Percentiles rank a stretch among this genome's conserved stretches.
phyloP scores from a whole-genome alignment of 2,888 invertebrate genomes.

The Ennomos quercinarius region DNA sequence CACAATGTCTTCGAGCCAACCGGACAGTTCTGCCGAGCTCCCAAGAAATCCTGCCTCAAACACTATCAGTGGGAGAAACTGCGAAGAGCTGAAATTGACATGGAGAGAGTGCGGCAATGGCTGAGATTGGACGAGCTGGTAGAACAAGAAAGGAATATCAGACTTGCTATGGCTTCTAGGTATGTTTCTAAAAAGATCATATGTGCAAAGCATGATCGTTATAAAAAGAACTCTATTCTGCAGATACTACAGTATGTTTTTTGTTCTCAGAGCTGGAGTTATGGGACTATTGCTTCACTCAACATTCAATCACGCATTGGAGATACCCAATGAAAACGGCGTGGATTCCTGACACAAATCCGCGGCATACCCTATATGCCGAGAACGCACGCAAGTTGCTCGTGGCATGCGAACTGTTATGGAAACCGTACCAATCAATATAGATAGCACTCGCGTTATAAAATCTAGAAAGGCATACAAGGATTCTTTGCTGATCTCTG shows the following conservation, averaged over 20 bases:
- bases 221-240: neutral
- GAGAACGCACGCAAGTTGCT: neutral
- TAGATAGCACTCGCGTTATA: neutral
- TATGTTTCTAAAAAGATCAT: conserved; percentile 37
- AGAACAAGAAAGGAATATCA: conserved; percentile 96
- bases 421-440: neutral
- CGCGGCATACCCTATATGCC: neutral
- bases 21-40: conserved; percentile 93
- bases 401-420: neutral
- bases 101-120: conserved; percentile 97
- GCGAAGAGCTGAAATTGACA: conserved; percentile 96
- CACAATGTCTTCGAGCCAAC: conserved; percentile 93
- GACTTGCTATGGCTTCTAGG: conserved; percentile 87
- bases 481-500: neutral
- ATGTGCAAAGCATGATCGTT: neutral
- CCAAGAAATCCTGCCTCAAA: conserved; percentile 95
- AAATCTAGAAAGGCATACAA: neutral
- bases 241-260: conserved; percentile 7
- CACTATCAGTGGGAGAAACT: conserved; percentile 99
- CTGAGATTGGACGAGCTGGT: conserved; percentile 96
- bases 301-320: conserved; percentile 97
- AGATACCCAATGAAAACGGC: conserved; percentile 70
- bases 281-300: conserved; percentile 98
- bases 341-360: conserved; percentile 55
- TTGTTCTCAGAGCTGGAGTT: conserved; percentile 91